Conservation (phyloP, 2,113 vertebrate species). For the Chlorodrepanis virens region DNA sequence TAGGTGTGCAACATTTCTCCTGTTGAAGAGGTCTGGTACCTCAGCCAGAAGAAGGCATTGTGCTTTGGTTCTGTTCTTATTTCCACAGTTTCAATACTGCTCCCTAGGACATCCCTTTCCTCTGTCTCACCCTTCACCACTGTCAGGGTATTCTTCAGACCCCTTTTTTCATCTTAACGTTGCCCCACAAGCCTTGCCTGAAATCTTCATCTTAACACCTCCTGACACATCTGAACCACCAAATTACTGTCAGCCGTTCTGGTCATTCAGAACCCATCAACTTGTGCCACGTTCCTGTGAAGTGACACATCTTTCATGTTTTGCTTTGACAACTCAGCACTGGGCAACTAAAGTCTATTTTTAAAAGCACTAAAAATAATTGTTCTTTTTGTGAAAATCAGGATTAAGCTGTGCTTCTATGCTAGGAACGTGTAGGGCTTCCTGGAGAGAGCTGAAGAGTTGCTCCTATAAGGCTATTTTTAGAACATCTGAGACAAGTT, state of each 20-base stretch:
- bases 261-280: not conserved
- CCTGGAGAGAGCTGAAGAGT: constrained; percentile 47
- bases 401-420: constrained; percentile 44
- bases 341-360: constrained; percentile 61
- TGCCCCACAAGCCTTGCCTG: not conserved
- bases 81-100: not conserved
- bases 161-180: not conserved
- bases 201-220: not conserved
- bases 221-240: not conserved
- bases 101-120: not conserved
- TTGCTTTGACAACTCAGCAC: constrained; percentile 39
- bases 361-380: constrained; percentile 72
- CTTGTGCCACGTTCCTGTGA: not conserved
- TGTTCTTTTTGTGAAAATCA: constrained; percentile 63
- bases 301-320: not conserved
- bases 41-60: not conserved
- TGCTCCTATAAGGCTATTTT: constrained; percentile 45
- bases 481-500: constrained; percentile 41
- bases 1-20: not conserved
- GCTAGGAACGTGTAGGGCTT: constrained; percentile 60
- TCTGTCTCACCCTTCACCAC: not conserved
- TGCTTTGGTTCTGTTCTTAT: not conserved
- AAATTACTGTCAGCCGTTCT: not conserved
- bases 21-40: not conserved
- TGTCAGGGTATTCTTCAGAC: not conserved